These are phyloP conservation scores for Gastrophryne carolinensis DNA, from an alignment of 2,797 vertebrate species.

Conservation along the genomic window DNA sequence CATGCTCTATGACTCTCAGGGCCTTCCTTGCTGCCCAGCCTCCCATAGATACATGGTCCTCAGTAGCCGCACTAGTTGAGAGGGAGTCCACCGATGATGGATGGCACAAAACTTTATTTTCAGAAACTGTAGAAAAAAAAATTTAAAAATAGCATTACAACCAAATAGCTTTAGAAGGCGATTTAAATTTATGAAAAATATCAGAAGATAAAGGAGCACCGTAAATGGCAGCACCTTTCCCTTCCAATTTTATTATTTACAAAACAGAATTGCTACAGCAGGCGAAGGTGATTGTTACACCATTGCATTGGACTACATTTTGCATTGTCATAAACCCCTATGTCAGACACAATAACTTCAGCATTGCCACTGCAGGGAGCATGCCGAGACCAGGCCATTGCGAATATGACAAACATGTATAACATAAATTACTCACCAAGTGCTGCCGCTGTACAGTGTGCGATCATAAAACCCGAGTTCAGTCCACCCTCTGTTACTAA, in stretches of 20 bases:
- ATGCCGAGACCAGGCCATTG: no score
- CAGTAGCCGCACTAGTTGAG: slow-evolving; percentile 95
- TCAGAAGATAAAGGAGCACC: not conserved
- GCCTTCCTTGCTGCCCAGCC: slow-evolving; percentile 96
- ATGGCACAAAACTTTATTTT: slow-evolving; percentile 95
- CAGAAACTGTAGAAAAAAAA: slow-evolving; percentile 80
- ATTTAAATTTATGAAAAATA: no score
- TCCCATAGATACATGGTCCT: slow-evolving; percentile 98
- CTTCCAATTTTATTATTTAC: no score
- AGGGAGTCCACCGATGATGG: slow-evolving; percentile 97
- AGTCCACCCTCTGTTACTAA: slow-evolving; percentile 94
- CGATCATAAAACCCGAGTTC: slow-evolving; percentile 98
- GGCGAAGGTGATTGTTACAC: no score
- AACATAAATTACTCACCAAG: slow-evolving; percentile 71
- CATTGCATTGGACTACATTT: no score
- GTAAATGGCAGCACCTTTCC: not conserved
- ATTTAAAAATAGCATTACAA: not conserved
- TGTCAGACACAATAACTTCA: no score
- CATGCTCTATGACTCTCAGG: slow-evolving; percentile 90
- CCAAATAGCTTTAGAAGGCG: no score
- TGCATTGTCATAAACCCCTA: no score
- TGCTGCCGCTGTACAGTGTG: slow-evolving; percentile 93
- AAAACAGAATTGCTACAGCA: no score
- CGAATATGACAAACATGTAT: no score
- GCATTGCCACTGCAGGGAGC: no score